Conservation (phyloP, 92 coral and sea anemone genomes). For the Porites lobata region DNA sequence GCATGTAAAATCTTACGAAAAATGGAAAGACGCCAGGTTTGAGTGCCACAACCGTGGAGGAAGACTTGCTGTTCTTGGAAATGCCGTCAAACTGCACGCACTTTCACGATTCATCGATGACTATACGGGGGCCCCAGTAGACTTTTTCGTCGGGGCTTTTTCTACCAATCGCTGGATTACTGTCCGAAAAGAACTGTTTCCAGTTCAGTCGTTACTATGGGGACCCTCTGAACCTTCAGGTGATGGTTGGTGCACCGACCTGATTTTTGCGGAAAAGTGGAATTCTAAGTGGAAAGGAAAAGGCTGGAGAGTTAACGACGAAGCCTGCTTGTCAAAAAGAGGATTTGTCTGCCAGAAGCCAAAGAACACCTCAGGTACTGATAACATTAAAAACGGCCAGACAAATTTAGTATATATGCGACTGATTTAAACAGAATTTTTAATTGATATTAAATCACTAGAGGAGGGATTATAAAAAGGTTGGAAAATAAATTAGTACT, state of each 20-base stretch:
- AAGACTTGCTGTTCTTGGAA: not conserved
- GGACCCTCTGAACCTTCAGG: constrained; percentile 75
- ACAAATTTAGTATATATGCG: no score
- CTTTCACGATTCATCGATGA: constrained; percentile 4
- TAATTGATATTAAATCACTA: no score
- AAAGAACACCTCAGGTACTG: not conserved
- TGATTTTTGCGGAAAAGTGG: constrained; percentile 51
- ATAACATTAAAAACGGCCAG: not conserved
- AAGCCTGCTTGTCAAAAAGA: not conserved
- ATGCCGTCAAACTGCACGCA: no score
- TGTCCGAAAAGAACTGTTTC: not conserved
- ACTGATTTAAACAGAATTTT: no score
- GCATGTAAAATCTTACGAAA: not conserved
- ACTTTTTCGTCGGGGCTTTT: not conserved
- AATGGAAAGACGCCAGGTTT: constrained; percentile 1
- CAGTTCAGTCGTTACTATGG: constrained; percentile 37
- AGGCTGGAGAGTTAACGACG: constrained; percentile 79
- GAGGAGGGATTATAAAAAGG: no score
- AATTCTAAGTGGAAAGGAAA: constrained; percentile 38
- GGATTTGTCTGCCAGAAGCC: constrained; percentile 63
- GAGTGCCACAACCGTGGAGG: constrained; percentile 30
- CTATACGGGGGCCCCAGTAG: not conserved
- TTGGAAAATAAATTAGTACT: no score
- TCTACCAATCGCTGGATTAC: constrained; percentile 22
- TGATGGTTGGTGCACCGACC: constrained; percentile 65